Conservation (phyloP, 1,140 invertebrate genomes). For the Coenobita brevimanus region DNA sequence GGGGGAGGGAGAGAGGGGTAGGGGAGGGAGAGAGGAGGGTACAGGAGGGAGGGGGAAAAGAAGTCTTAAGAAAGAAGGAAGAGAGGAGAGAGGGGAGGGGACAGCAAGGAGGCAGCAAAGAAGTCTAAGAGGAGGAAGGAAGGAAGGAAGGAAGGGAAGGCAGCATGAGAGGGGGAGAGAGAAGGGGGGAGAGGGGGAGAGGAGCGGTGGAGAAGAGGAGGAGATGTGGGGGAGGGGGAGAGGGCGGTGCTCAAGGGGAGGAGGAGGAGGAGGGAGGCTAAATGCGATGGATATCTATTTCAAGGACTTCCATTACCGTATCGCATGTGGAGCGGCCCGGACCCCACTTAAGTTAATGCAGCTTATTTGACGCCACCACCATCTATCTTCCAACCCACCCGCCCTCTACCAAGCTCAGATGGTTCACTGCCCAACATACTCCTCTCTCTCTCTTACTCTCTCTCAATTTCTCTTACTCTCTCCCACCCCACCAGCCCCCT, state of each 20-base stretch:
- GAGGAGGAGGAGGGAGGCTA: slow-evolving; percentile 27
- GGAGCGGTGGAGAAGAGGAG: too few species aligned
- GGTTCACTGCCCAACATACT: too few species aligned
- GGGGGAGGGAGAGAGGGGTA: background rate
- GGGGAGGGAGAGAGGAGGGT: background rate
- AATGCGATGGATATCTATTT: slow-evolving; percentile 67
- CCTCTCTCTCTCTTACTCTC: too few species aligned
- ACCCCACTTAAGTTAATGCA: slow-evolving; percentile 65
- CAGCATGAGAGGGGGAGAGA: background rate
- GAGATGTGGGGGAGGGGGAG: background rate
- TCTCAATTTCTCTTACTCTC: too few species aligned
- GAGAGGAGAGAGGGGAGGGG: background rate
- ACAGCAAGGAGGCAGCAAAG: background rate
- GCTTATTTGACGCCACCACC: slow-evolving; percentile 62
- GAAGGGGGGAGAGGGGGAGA: too few species aligned
- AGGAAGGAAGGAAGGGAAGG: too few species aligned
- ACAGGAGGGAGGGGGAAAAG: background rate
- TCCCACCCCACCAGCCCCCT: slow-evolving; percentile 33
- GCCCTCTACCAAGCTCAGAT: slow-evolving; percentile 49
- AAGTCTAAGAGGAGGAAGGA: too few species aligned
- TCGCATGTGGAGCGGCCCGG: slow-evolving; percentile 63
- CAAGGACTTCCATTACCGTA: slow-evolving; percentile 65
- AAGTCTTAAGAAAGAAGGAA: background rate
- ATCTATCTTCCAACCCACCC: slow-evolving; percentile 52
- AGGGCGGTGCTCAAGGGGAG: background rate